Conservation (phyloP, 2,888 invertebrate species). For the Apotomis capreana region DNA sequence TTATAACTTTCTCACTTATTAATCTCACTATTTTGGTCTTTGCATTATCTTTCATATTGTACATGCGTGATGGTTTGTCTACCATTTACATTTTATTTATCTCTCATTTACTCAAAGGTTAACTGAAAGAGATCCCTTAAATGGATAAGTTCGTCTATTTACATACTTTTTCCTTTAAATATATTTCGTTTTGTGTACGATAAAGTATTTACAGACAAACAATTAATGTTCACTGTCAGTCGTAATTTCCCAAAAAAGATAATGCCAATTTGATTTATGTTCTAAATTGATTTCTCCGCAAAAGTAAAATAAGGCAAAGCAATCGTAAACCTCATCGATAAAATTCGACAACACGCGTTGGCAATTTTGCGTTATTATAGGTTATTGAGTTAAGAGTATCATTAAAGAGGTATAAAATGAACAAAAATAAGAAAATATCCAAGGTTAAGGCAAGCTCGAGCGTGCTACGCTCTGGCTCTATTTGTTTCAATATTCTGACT, state of each 20-base stretch:
- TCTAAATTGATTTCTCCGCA: slow-evolving; percentile 33
- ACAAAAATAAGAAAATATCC: slow-evolving; percentile 20
- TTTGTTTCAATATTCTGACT: slow-evolving; percentile 32
- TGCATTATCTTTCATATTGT: too few relatives aligned
- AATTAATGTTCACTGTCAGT: slow-evolving; percentile 7
- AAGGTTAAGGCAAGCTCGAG: slow-evolving; percentile 35
- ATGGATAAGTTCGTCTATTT: too few relatives aligned
- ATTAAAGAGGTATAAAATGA: slow-evolving; percentile 32
- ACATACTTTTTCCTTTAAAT: too few relatives aligned
- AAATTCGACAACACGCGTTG: slow-evolving; percentile 38
- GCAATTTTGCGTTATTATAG: slow-evolving; percentile 39
- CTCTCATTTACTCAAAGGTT: too few relatives aligned
- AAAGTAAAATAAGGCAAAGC: slow-evolving; percentile 37
- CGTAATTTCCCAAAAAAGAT: slow-evolving; percentile 20
- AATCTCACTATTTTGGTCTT: too few relatives aligned
- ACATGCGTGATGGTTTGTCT: too few relatives aligned
- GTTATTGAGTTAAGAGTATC: slow-evolving; percentile 39
- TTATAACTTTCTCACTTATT: too few relatives aligned
- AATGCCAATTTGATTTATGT: slow-evolving; percentile 36
- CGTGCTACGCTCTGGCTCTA: slow-evolving; percentile 17
- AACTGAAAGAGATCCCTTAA: too few relatives aligned
- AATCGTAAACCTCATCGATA: slow-evolving; percentile 40
- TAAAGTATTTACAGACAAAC: neutral
- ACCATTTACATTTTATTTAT: too few relatives aligned
- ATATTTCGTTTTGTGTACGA: too few relatives aligned